These are phyloP conservation scores for Odontamblyopus lacepedii DNA, from an alignment of 2,797 vertebrate species.

Conservation along the genomic window DNA sequence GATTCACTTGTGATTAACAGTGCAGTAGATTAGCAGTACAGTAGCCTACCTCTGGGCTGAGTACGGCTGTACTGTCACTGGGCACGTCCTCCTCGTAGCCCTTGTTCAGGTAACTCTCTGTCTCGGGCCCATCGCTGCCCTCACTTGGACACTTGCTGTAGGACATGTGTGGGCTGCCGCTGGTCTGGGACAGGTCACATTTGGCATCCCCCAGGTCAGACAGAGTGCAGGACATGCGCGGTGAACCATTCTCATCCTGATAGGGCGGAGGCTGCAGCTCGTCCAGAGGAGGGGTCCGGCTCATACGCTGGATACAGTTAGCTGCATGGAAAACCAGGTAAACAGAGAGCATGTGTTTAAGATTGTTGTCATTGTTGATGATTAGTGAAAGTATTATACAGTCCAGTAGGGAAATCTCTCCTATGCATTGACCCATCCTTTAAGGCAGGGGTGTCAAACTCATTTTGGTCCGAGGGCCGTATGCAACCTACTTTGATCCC, in stretches of 20 bases:
- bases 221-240: slow-evolving; percentile 91
- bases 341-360: background rate
- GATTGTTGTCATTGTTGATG: background rate
- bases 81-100: slow-evolving; percentile 95
- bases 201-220: slow-evolving; percentile 92
- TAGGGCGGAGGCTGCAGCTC: slow-evolving; percentile 96
- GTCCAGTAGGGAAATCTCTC: background rate
- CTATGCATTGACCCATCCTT: background rate
- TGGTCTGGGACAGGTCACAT: slow-evolving; percentile 89
- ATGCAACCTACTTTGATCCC: too few relatives aligned
- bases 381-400: background rate
- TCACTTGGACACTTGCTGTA: slow-evolving; percentile 92
- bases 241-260: slow-evolving; percentile 94
- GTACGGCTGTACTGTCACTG: slow-evolving; percentile 94
- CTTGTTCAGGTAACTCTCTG: slow-evolving; percentile 92
- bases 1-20: background rate
- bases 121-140: slow-evolving; percentile 85
- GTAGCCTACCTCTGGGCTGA: slow-evolving; percentile 89
- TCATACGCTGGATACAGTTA: slow-evolving; percentile 97
- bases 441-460: too few relatives aligned
- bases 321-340: slow-evolving; percentile 54
- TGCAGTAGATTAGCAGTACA: background rate
- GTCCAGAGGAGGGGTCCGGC: slow-evolving; percentile 91
- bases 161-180: slow-evolving; percentile 89
- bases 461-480: too few relatives aligned